Conservation (phyloP, 2,113 vertebrate genomes). For the Gymnarchus niloticus region DNA sequence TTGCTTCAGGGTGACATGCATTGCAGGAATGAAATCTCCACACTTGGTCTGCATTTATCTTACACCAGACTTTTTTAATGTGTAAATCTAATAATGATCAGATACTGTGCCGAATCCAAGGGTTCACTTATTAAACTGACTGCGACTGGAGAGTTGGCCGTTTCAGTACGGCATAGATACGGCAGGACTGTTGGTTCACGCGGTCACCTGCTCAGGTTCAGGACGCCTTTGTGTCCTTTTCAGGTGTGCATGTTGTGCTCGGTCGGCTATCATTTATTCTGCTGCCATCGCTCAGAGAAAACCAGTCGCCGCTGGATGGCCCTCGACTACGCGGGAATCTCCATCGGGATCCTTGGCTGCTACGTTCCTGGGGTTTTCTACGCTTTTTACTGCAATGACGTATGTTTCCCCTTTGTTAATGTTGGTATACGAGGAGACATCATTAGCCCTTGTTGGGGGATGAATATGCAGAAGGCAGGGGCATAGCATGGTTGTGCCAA, state of each 20-base stretch:
- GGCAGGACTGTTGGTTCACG: not conserved
- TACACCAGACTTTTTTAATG: not conserved
- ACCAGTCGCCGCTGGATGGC: constrained; percentile 92
- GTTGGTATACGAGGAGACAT: not conserved
- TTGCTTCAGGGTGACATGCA: not conserved
- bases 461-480: not conserved
- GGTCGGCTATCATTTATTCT: constrained; percentile 92
- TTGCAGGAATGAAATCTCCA: not conserved
- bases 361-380: constrained; percentile 96
- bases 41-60: not conserved
- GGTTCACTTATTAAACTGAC: not conserved
- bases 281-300: constrained; percentile 92
- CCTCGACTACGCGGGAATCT: constrained; percentile 90
- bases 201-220: not conserved
- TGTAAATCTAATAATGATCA: not conserved
- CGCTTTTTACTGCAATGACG: constrained; percentile 91
- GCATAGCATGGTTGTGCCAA: not conserved
- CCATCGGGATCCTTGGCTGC: constrained; percentile 92
- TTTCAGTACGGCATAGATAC: not conserved
- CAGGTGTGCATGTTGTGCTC: constrained; percentile 98
- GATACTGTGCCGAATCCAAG: not conserved
- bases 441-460: not conserved
- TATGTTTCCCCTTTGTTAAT: constrained; percentile 52
- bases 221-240: not conserved
- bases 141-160: not conserved